Evolutionary conservation across 2,113 vertebrate genomes (phyloP).

Genomic region (Fulica atra): DNA sequence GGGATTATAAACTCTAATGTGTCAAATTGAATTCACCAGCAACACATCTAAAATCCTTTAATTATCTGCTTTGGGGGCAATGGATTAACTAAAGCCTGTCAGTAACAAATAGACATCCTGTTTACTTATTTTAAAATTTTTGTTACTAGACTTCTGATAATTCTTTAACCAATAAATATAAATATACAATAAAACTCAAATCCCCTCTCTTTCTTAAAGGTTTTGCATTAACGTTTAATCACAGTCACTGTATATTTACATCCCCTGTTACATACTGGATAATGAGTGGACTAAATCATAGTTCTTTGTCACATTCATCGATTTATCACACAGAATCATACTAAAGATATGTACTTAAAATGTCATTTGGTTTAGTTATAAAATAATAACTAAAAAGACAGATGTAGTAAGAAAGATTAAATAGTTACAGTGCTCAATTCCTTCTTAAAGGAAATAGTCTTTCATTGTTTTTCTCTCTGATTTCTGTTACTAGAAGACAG

Average conservation of each 20-base stretch:
- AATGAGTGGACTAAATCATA: neutral
- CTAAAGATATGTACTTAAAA: neutral
- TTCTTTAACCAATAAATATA: neutral
- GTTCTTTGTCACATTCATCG: neutral
- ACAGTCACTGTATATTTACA: neutral
- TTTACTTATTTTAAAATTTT: neutral
- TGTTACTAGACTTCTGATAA: neutral
- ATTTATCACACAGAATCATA: neutral
- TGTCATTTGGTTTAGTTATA: neutral
- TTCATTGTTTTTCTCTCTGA: neutral
- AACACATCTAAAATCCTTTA: slow-evolving; percentile 62
- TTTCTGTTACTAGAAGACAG: neutral
- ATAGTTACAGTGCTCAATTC: neutral
- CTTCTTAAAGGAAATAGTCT: neutral
- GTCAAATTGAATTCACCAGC: slow-evolving; percentile 72
- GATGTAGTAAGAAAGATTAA: neutral
- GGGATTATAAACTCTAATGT: slow-evolving; percentile 70
- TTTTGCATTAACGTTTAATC: neutral
- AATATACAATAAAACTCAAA: neutral
- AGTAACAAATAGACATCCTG: neutral
- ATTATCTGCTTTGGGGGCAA: slow-evolving; percentile 57
- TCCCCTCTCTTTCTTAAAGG: neutral
- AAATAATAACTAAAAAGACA: neutral
- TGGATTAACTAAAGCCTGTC: slow-evolving; percentile 42
- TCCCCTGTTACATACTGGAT: neutral